phyloP scores from a whole-genome alignment of 1,140 invertebrate genomes.

The Ooceraea biroi region DNA sequence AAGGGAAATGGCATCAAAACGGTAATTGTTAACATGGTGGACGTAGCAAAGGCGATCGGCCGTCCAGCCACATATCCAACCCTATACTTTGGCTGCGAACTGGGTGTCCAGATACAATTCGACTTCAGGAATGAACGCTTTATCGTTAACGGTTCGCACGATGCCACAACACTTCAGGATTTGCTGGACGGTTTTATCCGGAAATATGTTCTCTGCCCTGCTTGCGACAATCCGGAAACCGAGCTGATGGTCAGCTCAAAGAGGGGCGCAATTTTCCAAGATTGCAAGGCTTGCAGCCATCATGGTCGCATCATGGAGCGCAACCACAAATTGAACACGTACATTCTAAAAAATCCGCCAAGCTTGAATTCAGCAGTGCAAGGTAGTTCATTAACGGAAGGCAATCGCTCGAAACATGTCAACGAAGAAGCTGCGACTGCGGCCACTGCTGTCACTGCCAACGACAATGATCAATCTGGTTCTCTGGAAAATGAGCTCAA shows the following conservation, averaged over 20 bases:
- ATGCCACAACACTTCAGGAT: slow-evolving; percentile 98
- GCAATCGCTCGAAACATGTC: slow-evolving; percentile 90
- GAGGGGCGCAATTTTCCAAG: too few relatives aligned
- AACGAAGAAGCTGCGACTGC: slow-evolving; percentile 82
- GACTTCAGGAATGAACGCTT: slow-evolving; percentile 99
- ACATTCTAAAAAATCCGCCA: too few relatives aligned
- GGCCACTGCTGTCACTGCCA: slow-evolving; percentile 56
- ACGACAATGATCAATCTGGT: slow-evolving; percentile 85
- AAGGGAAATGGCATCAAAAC: too few relatives aligned
- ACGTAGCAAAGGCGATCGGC: slow-evolving; percentile 98
- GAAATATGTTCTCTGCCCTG: too few relatives aligned
- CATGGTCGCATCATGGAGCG: too few relatives aligned
- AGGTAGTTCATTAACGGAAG: slow-evolving; percentile 93
- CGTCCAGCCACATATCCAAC: slow-evolving; percentile 99
- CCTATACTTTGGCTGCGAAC: slow-evolving; percentile 99
- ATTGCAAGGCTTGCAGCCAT: too few relatives aligned
- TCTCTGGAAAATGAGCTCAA: slow-evolving; percentile 86
- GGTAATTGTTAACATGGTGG: too few relatives aligned
- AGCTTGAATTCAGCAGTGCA: too few relatives aligned
- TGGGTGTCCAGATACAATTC: slow-evolving; percentile 99
- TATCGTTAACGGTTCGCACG: slow-evolving; percentile 99
- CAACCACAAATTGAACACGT: too few relatives aligned
- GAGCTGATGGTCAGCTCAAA: too few relatives aligned
- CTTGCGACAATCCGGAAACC: too few relatives aligned
- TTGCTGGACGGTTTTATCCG: slow-evolving; percentile 98